Conservation (phyloP, 35 echinoderm and acorn worm genomes). For the Lytechinus pictus region DNA sequence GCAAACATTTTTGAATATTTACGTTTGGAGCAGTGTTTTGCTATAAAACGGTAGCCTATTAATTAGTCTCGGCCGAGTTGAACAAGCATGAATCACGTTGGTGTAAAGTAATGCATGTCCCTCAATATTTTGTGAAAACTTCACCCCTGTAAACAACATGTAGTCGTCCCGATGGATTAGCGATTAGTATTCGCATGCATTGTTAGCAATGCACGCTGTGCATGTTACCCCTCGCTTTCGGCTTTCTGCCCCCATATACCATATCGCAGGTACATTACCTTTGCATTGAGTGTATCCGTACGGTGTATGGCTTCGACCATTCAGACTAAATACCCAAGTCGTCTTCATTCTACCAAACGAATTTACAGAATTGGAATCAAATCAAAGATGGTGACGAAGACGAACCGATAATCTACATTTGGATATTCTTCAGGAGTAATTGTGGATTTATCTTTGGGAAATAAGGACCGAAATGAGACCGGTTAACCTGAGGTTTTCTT, state of each 20-base stretch:
- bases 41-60: too few relatives aligned
- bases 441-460: constrained; percentile 12
- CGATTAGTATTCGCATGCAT: constrained; percentile 1
- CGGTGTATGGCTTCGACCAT: neutral
- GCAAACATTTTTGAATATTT: too few relatives aligned
- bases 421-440: neutral
- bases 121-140: neutral
- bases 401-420: neutral
- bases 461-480: neutral
- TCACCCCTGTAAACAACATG: neutral
- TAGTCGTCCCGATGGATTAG: constrained; percentile 8
- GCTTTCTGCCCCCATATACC: neutral
- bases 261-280: neutral
- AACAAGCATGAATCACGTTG: neutral
- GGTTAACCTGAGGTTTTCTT: neutral
- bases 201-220: constrained; percentile 16
- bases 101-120: neutral
- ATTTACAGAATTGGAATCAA: neutral
- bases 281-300: neutral
- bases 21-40: too few relatives aligned
- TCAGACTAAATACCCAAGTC: neutral
- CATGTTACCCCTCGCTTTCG: neutral
- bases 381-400: neutral
- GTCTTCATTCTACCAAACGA: neutral
- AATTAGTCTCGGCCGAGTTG: too few relatives aligned